These are phyloP conservation scores for Bostrychus sinensis DNA, from an alignment of 2,113 vertebrate genomes.

Conservation along the genomic window DNA sequence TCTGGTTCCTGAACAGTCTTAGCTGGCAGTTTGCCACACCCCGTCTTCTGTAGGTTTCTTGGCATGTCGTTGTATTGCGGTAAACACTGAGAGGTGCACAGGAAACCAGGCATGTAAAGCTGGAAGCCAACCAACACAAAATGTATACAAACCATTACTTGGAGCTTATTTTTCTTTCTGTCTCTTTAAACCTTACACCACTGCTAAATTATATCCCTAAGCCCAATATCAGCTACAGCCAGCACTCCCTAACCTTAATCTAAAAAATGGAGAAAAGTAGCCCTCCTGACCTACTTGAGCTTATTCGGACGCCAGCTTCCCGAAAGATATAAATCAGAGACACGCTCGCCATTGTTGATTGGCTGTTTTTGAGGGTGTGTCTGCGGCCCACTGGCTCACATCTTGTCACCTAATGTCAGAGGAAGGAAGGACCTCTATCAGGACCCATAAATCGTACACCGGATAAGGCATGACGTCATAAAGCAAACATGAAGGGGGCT, in stretches of 20 bases:
- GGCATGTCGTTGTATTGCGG: constrained; percentile 39
- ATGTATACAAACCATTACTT: constrained; percentile 52
- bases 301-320: constrained; percentile 10
- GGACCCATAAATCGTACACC: constrained; percentile 32
- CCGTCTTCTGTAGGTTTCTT: constrained; percentile 57
- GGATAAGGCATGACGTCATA: constrained; percentile 25
- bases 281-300: constrained; percentile 17
- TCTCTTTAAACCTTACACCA: neutral
- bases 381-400: constrained; percentile 21
- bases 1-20: constrained; percentile 53
- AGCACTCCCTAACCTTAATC: constrained; percentile 4
- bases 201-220: constrained; percentile 39
- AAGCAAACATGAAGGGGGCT: constrained; percentile 37
- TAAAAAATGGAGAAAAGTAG: constrained; percentile 13
- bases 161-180: constrained; percentile 6
- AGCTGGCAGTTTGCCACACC: constrained; percentile 57
- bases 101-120: constrained; percentile 56
- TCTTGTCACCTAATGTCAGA: constrained; percentile 50
- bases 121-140: constrained; percentile 43
- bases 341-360: constrained; percentile 31
- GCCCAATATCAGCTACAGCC: constrained; percentile 20
- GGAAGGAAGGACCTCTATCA: constrained; percentile 53
- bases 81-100: constrained; percentile 46
- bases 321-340: constrained; percentile 24
- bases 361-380: constrained; percentile 49